Conservation (phyloP, 2,113 vertebrate species). For the Aegotheles bennettii region DNA sequence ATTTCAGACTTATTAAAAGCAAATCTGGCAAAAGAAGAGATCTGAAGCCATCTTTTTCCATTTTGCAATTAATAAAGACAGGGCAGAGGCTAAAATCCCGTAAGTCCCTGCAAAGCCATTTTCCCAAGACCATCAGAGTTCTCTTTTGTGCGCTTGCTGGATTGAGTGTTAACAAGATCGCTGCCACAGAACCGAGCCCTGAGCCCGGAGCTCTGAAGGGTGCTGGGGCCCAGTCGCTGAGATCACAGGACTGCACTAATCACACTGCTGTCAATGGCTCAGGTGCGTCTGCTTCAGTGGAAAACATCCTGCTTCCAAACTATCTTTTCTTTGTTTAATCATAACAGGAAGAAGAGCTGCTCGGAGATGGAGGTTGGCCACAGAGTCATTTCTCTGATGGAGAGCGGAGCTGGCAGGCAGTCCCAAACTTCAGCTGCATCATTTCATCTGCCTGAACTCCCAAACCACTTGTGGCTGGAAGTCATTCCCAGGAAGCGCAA, state of each 20-base stretch:
- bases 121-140: neutral
- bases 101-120: neutral
- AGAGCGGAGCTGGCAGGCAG: neutral
- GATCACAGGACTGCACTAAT: neutral
- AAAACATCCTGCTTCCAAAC: slow-evolving; percentile 31
- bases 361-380: neutral
- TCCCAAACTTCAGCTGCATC: slow-evolving; percentile 25
- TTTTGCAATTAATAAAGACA: neutral
- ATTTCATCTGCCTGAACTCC: neutral
- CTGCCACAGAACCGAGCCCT: neutral
- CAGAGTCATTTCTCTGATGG: neutral
- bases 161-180: fast-evolving
- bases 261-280: neutral
- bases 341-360: slow-evolving; percentile 30
- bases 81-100: neutral
- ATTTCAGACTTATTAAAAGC: slow-evolving; percentile 27
- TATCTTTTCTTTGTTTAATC: slow-evolving; percentile 30
- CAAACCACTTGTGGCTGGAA: neutral
- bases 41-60: neutral
- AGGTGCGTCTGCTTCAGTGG: neutral
- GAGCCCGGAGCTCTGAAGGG: neutral
- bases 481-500: neutral
- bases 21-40: neutral
- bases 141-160: neutral
- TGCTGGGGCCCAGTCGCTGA: neutral